Conservation (phyloP, 2,113 vertebrate species). For the Phainopepla nitens region DNA sequence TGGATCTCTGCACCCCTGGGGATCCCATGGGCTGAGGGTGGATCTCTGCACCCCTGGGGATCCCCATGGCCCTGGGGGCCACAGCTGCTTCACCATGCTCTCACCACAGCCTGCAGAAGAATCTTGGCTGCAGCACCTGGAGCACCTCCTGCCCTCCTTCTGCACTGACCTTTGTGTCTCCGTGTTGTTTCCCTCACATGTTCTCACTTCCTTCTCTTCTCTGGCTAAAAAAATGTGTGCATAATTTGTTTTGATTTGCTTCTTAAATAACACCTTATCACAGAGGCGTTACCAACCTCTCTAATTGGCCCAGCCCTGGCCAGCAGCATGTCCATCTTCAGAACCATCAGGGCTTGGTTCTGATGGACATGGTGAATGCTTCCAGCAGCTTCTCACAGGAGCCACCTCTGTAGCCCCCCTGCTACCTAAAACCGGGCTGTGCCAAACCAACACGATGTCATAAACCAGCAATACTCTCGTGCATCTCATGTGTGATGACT, state of each 20-base stretch:
- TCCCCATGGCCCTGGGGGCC: too few species aligned
- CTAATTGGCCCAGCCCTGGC: background rate
- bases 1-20: background rate
- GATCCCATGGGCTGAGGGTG: background rate
- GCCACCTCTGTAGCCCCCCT: background rate
- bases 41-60: background rate
- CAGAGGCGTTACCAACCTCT: rapidly evolving
- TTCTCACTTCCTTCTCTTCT: background rate
- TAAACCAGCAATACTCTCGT: background rate
- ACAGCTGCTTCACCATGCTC: background rate
- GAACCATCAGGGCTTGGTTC: background rate
- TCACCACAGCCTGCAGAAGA: background rate
- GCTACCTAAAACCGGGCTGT: rapidly evolving
- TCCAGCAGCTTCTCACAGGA: background rate
- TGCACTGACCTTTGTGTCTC: background rate
- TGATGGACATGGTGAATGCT: background rate
- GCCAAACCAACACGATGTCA: background rate
- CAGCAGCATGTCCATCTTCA: background rate
- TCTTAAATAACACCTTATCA: background rate
- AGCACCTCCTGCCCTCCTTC: background rate
- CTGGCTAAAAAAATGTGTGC: background rate
- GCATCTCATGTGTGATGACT: background rate
- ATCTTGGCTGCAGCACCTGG: rapidly evolving
- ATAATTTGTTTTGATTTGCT: background rate
- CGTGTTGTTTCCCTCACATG: background rate